Conservation (phyloP, 2,888 invertebrate species). For the Fragum sueziense region DNA sequence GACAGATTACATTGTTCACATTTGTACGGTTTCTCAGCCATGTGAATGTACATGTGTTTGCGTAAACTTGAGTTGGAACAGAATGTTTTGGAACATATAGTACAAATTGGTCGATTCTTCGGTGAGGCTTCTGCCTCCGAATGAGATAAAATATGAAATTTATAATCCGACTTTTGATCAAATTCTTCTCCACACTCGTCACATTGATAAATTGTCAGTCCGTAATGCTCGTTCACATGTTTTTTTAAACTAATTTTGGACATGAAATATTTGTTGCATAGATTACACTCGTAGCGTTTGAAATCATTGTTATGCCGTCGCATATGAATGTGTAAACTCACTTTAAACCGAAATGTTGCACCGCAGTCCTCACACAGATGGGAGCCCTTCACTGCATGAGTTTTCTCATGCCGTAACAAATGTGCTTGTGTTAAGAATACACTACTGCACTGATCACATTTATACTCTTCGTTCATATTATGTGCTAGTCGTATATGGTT, state of each 20-base stretch:
- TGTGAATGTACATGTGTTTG: constrained; percentile 52
- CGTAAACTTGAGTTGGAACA: constrained; percentile 55
- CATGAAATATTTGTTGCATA: constrained; percentile 54
- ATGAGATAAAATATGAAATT: constrained; percentile 31
- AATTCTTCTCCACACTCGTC: constrained; percentile 46
- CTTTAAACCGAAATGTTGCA: constrained; percentile 51
- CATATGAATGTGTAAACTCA: constrained; percentile 57
- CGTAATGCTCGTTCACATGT: constrained; percentile 38
- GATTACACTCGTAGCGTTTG: constrained; percentile 32
- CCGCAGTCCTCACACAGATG: constrained; percentile 52
- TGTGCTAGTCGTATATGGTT: constrained; percentile 45
- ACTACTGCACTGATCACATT: constrained; percentile 45
- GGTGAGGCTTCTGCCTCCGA: neutral
- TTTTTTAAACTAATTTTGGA: constrained; percentile 44
- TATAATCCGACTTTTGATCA: constrained; percentile 40
- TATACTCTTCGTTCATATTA: constrained; percentile 36
- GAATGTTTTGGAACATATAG: constrained; percentile 48
- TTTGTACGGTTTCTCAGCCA: constrained; percentile 54
- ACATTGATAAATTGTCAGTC: constrained; percentile 34
- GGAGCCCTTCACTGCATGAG: constrained; percentile 32
- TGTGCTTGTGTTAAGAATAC: constrained; percentile 49
- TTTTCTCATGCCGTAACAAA: constrained; percentile 38
- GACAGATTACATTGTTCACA: constrained; percentile 52
- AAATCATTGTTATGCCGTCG: constrained; percentile 51
- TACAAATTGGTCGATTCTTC: constrained; percentile 38